Conservation (phyloP, 64 coral and sea anemone species). For the Montipora cactus region DNA sequence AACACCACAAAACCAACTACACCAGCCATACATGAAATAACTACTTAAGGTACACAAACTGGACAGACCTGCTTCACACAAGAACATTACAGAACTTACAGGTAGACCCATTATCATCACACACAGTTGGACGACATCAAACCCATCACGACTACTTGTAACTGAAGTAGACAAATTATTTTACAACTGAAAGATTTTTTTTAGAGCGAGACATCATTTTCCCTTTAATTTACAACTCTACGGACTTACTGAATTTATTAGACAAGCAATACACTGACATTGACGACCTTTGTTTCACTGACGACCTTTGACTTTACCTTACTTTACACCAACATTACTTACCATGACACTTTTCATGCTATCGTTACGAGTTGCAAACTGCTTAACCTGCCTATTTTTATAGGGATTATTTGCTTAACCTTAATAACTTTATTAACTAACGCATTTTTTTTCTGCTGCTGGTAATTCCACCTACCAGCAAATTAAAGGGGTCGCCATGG, state of each 20-base stretch:
- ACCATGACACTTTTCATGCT: neutral
- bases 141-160: neutral
- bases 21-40: no score
- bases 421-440: constrained; percentile 30
- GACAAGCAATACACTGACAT: neutral
- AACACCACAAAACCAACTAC: no score
- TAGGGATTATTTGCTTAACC: constrained; percentile 37
- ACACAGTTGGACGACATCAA: constrained; percentile 30
- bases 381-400: constrained; percentile 10
- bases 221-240: no score
- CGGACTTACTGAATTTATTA: no score
- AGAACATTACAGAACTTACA: no score
- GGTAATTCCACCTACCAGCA: constrained; percentile 13
- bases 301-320: constrained; percentile 22
- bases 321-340: neutral
- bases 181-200: neutral
- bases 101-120: neutral
- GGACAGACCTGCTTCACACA: no score
- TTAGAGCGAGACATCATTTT: no score
- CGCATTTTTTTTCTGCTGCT: constrained; percentile 5
- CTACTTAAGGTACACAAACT: no score
- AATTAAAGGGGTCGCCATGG: constrained; percentile 20
- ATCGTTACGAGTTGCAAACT: constrained; percentile 1
- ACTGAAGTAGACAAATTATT: constrained; percentile 17
- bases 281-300: neutral